Evolutionary conservation across 2,888 invertebrate genomes (phyloP), one percentile per base, ranked within the genome.

Genomic region (Tanypteryx hageni): DNA sequence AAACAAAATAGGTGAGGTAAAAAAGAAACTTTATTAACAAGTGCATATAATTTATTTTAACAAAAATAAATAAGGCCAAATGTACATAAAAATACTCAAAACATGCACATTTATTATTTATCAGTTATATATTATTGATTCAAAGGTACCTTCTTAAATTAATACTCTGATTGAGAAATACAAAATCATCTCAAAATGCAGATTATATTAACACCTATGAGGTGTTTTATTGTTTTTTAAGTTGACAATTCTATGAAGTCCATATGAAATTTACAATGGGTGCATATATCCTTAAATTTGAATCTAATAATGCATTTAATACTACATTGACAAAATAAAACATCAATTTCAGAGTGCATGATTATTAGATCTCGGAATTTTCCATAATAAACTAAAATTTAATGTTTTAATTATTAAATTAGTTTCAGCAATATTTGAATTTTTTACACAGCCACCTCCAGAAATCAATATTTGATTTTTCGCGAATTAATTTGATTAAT

Each of bases 61-160:
- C 89, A 89, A 68, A 89, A 89, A 76, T 89, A 89, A 89, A 89
- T 89, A 89, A 89, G 64, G 89, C 89, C 89, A 64, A 89, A 89
- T 89, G 61, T 89, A 89, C 89, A 89, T 44, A 86, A 83, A 89
- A 64, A 64, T 56, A 44, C 83, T 64, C 13, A 64, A 44, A 13
- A 31, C 61, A 64, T 68, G 89, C 89, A 89, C 61, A 68, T 44
- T 89, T 89, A 83, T 57, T 64, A 68, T 89, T 89, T 89, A 44
- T n/a, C 13, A 31, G 44, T 89, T 68, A 89, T 18, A 61, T 27
- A 61, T 61, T 89, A 89, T 11, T 68, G 31, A 89, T 27, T 86
- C 59, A 16, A 61, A 86, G 22, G 8, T 44, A 83, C 56, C 18
- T 89, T 61, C 18, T 61, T 64, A 68, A 44, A 89, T 58, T 61